Evolutionary conservation across 1,140 invertebrate genomes (phyloP), one percentile per base, ranked within the genome.

Genomic region (Aphaenogaster floridana): DNA sequence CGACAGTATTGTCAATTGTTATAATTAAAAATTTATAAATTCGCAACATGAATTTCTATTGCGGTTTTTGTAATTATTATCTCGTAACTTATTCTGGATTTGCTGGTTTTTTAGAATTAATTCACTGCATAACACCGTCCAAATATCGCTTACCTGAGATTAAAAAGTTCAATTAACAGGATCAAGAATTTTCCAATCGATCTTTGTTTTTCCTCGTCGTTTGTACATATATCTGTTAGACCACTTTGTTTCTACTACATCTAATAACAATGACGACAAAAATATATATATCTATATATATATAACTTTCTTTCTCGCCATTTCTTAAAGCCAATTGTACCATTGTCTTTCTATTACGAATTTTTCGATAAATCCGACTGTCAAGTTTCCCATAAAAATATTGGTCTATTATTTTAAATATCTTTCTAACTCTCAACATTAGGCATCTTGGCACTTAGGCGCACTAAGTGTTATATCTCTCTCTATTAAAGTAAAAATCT

Each of bases 221-320:
- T 71, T 57, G 17, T 48, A 79, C 42, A 36, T 4, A 36, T 39
- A n/a, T 48, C 0, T 45, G 42, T 34, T 79, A 79, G 28, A 66
- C 34, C 45, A 79, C 11, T 79, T 66, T 45, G 59, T 79, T 79
- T 64, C 52, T 1, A 21, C 52, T 79, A 66, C 3, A 64, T 79
- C 15, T 79, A 79, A 42, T 21, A 61, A 8, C 7, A 50, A 45
- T 28, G 11, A 28, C 54, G 8, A 61, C 54, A 77, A 61, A 77
- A 59, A 77, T 77, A 76, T 57, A 68, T 68, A 76, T 76, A 39
- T 74, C 11, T 76, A 76, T 36, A 42, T 57, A 42, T 42, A 17
- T 59, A 76, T 77, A 48, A 9, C 21, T 50, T 28, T 71, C 8
- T 66, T 13, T 42, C 68, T 69, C n/a, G 13, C 2, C 11, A 45